Percentiles rank a stretch among this genome's conserved stretches.
These are phyloP conservation scores for Tarsius wallacei DNA, from an alignment of 2,797 vertebrate species.

Conservation along the genomic window DNA sequence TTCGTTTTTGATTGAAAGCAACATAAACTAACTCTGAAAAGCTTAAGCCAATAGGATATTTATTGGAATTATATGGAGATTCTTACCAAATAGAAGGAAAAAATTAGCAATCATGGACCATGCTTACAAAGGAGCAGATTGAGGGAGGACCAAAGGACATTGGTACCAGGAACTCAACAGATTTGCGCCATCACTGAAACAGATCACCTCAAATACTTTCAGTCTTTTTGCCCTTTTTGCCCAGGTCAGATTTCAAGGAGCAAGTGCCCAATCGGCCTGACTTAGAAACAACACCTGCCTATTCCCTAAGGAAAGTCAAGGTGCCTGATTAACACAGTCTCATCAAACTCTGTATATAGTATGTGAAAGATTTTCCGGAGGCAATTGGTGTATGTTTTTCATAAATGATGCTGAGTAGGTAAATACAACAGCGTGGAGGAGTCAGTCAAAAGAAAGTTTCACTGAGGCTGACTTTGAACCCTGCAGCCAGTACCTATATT, in stretches of 20 bases:
- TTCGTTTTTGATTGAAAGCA: background rate
- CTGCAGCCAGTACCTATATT: background rate
- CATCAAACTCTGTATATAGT: background rate
- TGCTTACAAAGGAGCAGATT: background rate
- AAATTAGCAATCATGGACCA: background rate
- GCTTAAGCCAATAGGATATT: background rate
- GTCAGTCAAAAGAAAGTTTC: background rate
- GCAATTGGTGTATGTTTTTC: background rate
- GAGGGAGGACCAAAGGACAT: rapidly evolving
- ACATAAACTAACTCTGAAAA: background rate
- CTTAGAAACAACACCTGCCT: background rate
- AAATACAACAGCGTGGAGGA: background rate
- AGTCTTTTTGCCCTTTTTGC: background rate
- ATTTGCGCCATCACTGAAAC: background rate
- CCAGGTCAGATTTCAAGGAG: background rate
- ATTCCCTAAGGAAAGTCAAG: too few relatives aligned
- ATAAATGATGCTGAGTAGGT: background rate
- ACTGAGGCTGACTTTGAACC: background rate
- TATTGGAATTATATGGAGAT: background rate
- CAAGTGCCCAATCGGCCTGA: background rate
- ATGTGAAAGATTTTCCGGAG: background rate
- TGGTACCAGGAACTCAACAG: background rate
- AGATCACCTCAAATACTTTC: background rate
- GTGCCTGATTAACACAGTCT: background rate
- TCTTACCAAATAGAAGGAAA: background rate